Evolutionary conservation across 1,140 invertebrate species (phyloP).

Genomic region (Trichonephila clavipes): DNA sequence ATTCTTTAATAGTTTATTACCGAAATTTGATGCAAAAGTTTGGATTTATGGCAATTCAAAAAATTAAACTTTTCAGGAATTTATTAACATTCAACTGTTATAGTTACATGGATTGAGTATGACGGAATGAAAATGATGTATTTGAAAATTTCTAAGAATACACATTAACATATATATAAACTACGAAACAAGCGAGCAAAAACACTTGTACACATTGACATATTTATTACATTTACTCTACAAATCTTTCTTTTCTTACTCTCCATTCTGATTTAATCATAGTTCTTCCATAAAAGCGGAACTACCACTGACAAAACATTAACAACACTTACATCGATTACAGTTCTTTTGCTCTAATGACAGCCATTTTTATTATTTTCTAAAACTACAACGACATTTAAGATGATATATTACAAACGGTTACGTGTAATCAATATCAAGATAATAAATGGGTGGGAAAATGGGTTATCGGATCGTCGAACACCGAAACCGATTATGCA

Average conservation of each 20-base stretch:
- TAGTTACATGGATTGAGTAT: no score
- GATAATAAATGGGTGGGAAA: not conserved
- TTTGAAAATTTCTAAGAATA: no score
- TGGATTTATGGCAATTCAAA: no score
- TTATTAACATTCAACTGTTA: no score
- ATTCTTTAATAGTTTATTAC: no score
- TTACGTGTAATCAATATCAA: not conserved
- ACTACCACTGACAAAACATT: not conserved
- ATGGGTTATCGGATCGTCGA: not conserved
- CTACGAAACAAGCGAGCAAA: not conserved
- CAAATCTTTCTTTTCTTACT: not conserved
- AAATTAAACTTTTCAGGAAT: no score
- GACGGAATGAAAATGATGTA: no score
- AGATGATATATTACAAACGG: not conserved
- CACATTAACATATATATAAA: no score
- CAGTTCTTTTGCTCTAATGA: not conserved
- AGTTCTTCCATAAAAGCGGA: not conserved
- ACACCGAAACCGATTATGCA: not conserved
- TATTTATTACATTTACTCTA: not conserved
- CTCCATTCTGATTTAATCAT: not conserved
- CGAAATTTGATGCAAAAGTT: no score
- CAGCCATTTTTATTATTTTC: not conserved
- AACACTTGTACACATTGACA: not conserved
- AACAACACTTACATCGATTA: not conserved
- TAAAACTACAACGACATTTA: not conserved